A percentile compares a stretch with the other conserved stretches of the same genome.
These are phyloP conservation scores for Malaclemys terrapin DNA, from an alignment of 2,113 vertebrate genomes.

Conservation along the genomic window DNA sequence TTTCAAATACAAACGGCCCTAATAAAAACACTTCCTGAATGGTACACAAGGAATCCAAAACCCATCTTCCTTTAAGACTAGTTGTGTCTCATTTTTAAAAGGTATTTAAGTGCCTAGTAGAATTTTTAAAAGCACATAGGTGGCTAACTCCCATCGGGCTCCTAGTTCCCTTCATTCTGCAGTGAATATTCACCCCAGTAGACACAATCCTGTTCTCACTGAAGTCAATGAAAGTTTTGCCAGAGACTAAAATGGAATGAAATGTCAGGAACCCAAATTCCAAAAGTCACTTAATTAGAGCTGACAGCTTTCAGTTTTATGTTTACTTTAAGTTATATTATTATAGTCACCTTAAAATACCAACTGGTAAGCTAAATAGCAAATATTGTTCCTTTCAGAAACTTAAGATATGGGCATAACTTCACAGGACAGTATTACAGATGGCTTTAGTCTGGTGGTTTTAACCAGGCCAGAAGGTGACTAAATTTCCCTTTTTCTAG, in stretches of 20 bases:
- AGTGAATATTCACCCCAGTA: background rate
- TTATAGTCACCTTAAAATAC: background rate
- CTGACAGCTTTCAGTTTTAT: background rate
- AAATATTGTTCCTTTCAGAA: background rate
- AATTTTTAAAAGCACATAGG: background rate
- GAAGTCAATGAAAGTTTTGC: background rate
- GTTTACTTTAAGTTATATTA: background rate
- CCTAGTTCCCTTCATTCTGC: background rate
- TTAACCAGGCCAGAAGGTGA: background rate
- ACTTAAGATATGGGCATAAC: rapidly evolving
- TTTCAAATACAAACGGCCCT: background rate
- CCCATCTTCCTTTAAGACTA: background rate
- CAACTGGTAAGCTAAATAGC: background rate
- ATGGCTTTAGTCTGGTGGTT: background rate
- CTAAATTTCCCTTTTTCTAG: background rate
- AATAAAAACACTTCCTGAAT: background rate
- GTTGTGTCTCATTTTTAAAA: background rate
- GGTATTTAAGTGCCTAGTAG: background rate
- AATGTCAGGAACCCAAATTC: background rate
- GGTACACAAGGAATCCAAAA: background rate
- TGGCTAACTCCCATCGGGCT: background rate
- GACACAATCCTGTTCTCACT: background rate
- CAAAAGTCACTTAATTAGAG: background rate
- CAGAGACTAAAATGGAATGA: background rate
- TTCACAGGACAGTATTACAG: rapidly evolving